Evolutionary conservation across 1,140 invertebrate species (phyloP), one percentile per base, ranked within the genome.

Genomic region (Drosophila sulfurigaster): DNA sequence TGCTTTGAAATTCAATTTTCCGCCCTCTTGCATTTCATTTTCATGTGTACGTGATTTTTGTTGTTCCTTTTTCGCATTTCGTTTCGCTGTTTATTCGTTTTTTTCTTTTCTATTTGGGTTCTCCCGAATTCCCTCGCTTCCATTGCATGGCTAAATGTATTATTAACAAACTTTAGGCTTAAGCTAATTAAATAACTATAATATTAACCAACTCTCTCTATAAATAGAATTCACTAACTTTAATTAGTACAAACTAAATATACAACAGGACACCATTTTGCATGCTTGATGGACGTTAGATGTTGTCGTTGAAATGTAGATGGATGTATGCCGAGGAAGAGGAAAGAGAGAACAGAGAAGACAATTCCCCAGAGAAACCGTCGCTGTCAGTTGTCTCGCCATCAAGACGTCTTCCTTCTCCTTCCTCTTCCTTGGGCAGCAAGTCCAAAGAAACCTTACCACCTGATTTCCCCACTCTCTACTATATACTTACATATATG

Each of bases 231-330:
- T 10, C 1, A 51, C 67, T 46, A 63, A 11, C 20, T 43, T 52
- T 69, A 35, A 63, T 54, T 54, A 49, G 58, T 52, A 25, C 49
- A 35, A 63, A 35, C 11, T 43, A 57, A 30, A 59, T 38, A 38
- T 32, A 52, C 38, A 48, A 16, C 48, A 56, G 43, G 45, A 56
- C 20, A 28, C 57, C 59, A 41, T 59, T 38, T 38, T 70, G 75
- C 75, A 78, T 75, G 75, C 70, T 49, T 72, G 56, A 41, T 59
- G 65, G 57, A 30, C 72, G 49, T 80, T 81, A 65, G 43, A 52
- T 10, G 73, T 75, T 71, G 56, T 48, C 54, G 64, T 71, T 72
- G 38, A 35, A 60, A 30, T 65, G 65, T 68, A 32, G 70, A 59
- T 49, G 70, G 28, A 67, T 32, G 32, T 54, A 59, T n/a, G 46